These are phyloP conservation scores for Latrodectus elegans DNA, from an alignment of 2,888 invertebrate genomes.

Conservation along the genomic window DNA sequence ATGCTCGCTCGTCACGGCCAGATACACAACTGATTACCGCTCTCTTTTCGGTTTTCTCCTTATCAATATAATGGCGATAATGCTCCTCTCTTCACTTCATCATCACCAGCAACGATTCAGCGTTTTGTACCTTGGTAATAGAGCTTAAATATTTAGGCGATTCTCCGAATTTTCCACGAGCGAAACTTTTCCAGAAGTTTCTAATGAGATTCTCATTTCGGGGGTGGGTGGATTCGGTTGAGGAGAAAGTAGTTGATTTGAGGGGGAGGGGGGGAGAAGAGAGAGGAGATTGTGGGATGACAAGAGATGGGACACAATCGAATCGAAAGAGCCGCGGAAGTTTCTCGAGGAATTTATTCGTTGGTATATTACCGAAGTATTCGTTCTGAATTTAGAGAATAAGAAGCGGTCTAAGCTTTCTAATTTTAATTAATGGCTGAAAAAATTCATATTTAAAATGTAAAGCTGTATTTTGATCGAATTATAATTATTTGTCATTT, in stretches of 20 bases:
- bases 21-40: background rate
- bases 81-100: background rate
- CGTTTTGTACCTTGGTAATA: constrained; percentile 18
- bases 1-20: background rate
- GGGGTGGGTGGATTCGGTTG: background rate
- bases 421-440: too few relatives aligned
- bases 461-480: too few relatives aligned
- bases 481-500: too few relatives aligned
- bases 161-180: background rate
- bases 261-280: background rate
- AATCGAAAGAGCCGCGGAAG: too few relatives aligned
- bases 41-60: constrained; percentile 1
- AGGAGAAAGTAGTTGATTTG: background rate
- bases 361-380: too few relatives aligned
- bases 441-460: too few relatives aligned
- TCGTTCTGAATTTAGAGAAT: too few relatives aligned
- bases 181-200: background rate
- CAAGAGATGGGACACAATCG: too few relatives aligned
- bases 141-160: constrained; percentile 39
- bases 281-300: background rate
- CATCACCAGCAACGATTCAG: background rate
- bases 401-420: too few relatives aligned
- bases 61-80: constrained; percentile 12
- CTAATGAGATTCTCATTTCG: constrained; percentile 14
- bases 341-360: too few relatives aligned